These are phyloP conservation scores for Microctonus brassicae DNA, from an alignment of 2,888 invertebrate genomes.

Conservation along the genomic window DNA sequence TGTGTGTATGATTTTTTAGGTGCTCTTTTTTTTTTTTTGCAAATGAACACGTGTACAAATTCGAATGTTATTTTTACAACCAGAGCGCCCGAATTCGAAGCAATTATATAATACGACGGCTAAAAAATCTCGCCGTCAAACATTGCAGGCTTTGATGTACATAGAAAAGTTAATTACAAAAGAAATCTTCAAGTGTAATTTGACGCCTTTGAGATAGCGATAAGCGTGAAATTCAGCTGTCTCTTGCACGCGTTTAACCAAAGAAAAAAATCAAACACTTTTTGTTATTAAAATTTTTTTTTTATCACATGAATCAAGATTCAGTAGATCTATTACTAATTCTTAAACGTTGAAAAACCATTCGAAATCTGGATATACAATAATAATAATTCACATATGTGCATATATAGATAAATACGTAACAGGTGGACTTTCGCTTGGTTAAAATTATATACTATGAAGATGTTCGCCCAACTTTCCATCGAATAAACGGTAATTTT, in stretches of 20 bases:
- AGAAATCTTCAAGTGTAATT: conserved; percentile 21
- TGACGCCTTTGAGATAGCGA: background rate
- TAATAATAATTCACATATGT: background rate
- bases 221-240: conserved; percentile 23
- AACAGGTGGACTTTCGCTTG: conserved; percentile 47
- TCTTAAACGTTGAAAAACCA: background rate
- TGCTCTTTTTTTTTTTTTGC: background rate
- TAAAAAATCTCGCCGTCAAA: background rate
- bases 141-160: background rate
- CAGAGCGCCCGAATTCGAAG: background rate
- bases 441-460: conserved; percentile 44
- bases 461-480: conserved; percentile 43
- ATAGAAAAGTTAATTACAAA: conserved; percentile 34
- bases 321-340: conserved; percentile 4
- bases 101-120: too few species aligned
- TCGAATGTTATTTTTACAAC: too few species aligned
- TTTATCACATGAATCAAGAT: background rate
- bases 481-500: conserved; percentile 45
- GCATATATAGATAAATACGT: background rate
- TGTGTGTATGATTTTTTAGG: background rate
- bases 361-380: too few species aligned
- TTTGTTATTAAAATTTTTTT: background rate
- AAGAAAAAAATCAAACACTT: background rate
- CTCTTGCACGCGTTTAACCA: background rate
- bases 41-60: too few species aligned